A percentile compares a stretch with the other conserved stretches of the same genome.
These are phyloP conservation scores for Dipodomys merriami DNA, from an alignment of 2,113 vertebrate genomes.

Conservation along the genomic window DNA sequence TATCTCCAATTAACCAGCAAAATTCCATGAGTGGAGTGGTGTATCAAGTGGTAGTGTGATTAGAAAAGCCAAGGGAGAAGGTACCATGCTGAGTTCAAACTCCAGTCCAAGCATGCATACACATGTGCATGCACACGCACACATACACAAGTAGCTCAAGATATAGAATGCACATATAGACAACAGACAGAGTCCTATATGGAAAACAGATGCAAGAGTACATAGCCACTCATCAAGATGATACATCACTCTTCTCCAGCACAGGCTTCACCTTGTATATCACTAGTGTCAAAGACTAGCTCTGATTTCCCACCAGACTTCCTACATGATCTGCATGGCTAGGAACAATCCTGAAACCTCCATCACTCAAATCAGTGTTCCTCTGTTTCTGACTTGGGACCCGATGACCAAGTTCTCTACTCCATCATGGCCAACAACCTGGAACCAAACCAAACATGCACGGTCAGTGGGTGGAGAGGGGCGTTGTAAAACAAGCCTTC, in stretches of 20 bases:
- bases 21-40: too few species aligned
- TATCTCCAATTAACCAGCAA: too few species aligned
- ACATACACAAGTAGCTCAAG: neutral
- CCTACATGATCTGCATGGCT: slow-evolving; percentile 43
- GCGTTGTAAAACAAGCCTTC: too few species aligned
- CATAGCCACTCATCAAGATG: slow-evolving; percentile 82
- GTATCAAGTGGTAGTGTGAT: too few species aligned
- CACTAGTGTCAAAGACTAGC: slow-evolving; percentile 81
- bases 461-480: slow-evolving; percentile 50
- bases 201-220: slow-evolving; percentile 84
- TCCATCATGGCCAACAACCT: slow-evolving; percentile 86
- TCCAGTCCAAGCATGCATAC: too few species aligned
- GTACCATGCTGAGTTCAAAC: too few species aligned
- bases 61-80: too few species aligned
- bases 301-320: slow-evolving; percentile 72
- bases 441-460: slow-evolving; percentile 84
- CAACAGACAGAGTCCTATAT: slow-evolving; percentile 80
- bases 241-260: slow-evolving; percentile 76
- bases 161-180: slow-evolving; percentile 73
- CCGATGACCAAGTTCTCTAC: slow-evolving; percentile 77
- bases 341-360: slow-evolving; percentile 68
- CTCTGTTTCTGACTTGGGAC: neutral
- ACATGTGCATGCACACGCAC: too few species aligned
- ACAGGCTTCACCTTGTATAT: slow-evolving; percentile 77
- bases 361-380: neutral